phyloP scores from a whole-genome alignment of 2,113 vertebrate species.

The Struthidea cinerea region DNA sequence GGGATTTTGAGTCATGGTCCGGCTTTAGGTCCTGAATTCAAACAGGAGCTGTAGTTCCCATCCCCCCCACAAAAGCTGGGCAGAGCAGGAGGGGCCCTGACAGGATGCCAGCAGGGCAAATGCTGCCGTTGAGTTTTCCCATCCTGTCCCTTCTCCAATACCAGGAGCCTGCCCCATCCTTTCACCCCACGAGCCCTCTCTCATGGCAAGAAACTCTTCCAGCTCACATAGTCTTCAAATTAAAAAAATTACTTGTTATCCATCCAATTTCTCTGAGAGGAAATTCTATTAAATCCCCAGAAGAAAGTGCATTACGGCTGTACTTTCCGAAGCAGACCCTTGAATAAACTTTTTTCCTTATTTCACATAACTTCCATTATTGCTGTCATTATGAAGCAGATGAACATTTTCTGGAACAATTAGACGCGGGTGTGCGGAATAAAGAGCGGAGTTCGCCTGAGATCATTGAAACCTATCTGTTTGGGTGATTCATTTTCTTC shows the following conservation, averaged over 20 bases:
- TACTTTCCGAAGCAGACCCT: conserved; percentile 68
- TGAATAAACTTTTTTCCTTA: conserved; percentile 80
- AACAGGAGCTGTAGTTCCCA: neutral
- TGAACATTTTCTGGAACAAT: conserved; percentile 81
- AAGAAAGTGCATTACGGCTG: conserved; percentile 64
- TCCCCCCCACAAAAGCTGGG: neutral
- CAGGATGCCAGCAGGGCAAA: neutral
- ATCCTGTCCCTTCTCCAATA: neutral
- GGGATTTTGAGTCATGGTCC: neutral
- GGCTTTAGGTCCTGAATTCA: neutral
- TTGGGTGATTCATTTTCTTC: conserved; percentile 81
- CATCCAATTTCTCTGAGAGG: conserved; percentile 66
- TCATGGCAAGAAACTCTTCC: neutral
- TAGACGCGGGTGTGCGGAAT: conserved; percentile 65
- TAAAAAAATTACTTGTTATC: conserved; percentile 59
- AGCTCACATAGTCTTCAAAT: neutral
- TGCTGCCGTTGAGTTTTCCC: neutral
- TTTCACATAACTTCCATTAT: conserved; percentile 75
- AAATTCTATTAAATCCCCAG: conserved; percentile 75
- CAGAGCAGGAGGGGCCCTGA: neutral
- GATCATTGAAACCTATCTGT: conserved; percentile 77
- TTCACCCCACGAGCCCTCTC: neutral
- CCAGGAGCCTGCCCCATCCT: neutral
- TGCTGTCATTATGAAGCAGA: conserved; percentile 76
- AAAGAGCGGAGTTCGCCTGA: conserved; percentile 71